Evolutionary conservation across 2,113 vertebrate species (phyloP), one percentile per base, ranked within the genome.

Genomic region (Chlamydotis undulata): DNA sequence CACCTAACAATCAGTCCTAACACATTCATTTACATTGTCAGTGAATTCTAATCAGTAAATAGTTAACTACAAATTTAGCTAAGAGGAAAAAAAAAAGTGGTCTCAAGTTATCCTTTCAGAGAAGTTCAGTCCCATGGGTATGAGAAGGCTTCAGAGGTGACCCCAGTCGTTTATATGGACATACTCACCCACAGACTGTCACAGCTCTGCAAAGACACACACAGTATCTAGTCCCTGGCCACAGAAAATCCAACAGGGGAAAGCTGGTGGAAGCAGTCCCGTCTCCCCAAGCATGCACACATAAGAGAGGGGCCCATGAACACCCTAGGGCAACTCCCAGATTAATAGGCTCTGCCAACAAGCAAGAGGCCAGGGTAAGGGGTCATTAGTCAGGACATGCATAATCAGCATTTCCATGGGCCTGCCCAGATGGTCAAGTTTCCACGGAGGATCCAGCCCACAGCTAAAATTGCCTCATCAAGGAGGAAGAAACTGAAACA

Each of bases 271-370:
- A 68, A 74, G 64, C 19, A 61, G 7, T 1, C 12, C 21, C 1
- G 1, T 31, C 9, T 22, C 33, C 25, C 9, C 10, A 4, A 24
- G 24, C 31, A 74, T 0, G 0, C 14, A 61, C 22, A 41, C 1
- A 1, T 10, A 21, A 49, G 22, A 39, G n/a, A 39, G 18, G 22
- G 19, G 49, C 26, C 17, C 52, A 23, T 6, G 56, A 83, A 47
- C 18, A 63, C 19, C 55, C 69, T 26, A 5, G 4, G 50, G 68
- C 33, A 83, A 26, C 18, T 80, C 35, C 33, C 64, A 75, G 33
- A 61, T 57, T 56, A 76, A 81, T 4, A 64, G 45, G 0, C 7
- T 69, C 50, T 86, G 47, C 50, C 73, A 65, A 14, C 7, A 33
- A 26, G n/a, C 33, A 70, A 74, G 25, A 65, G n/a, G 53, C 18